phyloP scores from a whole-genome alignment of 1,140 invertebrate species.

The Panagrolaimus sp. region DNA sequence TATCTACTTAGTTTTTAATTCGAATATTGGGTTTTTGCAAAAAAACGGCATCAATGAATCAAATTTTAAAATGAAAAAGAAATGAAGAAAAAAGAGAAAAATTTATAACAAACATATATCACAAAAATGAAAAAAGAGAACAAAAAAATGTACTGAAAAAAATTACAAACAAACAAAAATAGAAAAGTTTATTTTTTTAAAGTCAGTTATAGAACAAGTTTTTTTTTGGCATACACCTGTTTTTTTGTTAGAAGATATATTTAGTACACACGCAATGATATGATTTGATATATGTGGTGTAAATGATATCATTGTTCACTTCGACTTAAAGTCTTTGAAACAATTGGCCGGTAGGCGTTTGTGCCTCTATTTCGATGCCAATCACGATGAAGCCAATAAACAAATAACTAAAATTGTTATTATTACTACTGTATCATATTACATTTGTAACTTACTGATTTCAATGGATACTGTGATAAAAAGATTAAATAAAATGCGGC shows the following conservation, averaged over 20 bases:
- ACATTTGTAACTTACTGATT: neutral
- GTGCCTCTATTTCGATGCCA: neutral
- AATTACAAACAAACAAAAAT: too few species aligned
- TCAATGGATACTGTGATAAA: conserved; percentile 8
- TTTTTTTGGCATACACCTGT: too few species aligned
- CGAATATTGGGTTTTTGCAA: too few species aligned
- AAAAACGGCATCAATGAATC: too few species aligned
- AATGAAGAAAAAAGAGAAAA: neutral
- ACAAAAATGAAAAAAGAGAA: too few species aligned
- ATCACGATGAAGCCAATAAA: conserved; percentile 3
- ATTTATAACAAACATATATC: neutral
- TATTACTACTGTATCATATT: neutral
- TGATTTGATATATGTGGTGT: too few species aligned
- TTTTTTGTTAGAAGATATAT: too few species aligned
- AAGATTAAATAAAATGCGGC: neutral
- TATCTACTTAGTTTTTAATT: neutral
- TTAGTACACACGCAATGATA: too few species aligned
- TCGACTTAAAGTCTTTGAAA: neutral
- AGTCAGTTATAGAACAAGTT: too few species aligned
- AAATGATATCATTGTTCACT: neutral
- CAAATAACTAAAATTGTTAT: conserved; percentile 10
- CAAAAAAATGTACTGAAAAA: too few species aligned
- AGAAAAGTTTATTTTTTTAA: too few species aligned
- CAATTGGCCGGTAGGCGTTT: neutral
- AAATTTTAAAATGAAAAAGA: neutral